Conservation (phyloP, 2,888 invertebrate genomes). For the Eupsilia transversa region DNA sequence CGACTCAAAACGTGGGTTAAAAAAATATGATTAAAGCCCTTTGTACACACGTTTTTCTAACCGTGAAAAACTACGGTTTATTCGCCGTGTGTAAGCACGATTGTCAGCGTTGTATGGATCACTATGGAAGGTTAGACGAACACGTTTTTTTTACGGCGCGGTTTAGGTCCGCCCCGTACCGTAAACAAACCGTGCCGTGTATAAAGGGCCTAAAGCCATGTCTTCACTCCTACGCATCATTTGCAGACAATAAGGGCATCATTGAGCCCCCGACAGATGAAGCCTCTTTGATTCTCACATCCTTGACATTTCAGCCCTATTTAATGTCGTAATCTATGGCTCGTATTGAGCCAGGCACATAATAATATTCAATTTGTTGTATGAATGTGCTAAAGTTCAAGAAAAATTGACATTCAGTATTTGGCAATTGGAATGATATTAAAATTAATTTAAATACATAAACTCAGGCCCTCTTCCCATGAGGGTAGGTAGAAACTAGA, state of each 20-base stretch:
- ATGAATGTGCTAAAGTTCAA: background rate
- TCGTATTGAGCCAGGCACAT: background rate
- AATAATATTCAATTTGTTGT: constrained; percentile 1
- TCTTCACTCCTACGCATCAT: constrained; percentile 9
- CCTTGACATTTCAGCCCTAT: constrained; percentile 28
- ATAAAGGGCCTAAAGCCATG: background rate
- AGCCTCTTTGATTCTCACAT: constrained; percentile 6
- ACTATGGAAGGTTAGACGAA: too few relatives aligned
- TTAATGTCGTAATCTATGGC: background rate
- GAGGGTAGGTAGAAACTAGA: too few relatives aligned
- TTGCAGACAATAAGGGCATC: constrained; percentile 20
- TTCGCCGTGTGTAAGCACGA: too few relatives aligned
- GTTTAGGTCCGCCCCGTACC: too few relatives aligned
- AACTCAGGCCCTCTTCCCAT: too few relatives aligned
- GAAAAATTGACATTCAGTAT: background rate
- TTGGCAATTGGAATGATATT: background rate
- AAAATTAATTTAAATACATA: too few relatives aligned
- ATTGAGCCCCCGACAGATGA: constrained; percentile 15
- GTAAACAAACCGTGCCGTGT: too few relatives aligned
- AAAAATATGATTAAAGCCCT: background rate
- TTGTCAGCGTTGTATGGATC: too few relatives aligned
- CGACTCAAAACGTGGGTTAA: too few relatives aligned
- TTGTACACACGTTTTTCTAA: too few relatives aligned
- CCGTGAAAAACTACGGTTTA: too few relatives aligned
- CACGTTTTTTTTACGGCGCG: too few relatives aligned